Base-by-base conservation (phyloP, 2,797 vertebrate genomes). In the Telmatherina bonti region DNA sequence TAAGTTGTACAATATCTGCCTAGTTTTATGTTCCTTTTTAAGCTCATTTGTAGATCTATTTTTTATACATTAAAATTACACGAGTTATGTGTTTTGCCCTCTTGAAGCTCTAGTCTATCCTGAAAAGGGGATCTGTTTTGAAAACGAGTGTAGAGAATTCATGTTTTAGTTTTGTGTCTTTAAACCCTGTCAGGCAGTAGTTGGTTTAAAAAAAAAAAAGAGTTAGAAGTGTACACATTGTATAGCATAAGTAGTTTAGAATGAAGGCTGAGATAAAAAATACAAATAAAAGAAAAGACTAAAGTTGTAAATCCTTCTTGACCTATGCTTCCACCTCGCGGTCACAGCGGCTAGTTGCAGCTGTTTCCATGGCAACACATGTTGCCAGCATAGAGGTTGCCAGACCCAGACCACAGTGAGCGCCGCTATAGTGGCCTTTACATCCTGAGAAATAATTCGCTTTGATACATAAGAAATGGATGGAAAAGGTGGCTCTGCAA, bases 311-410 rank as follows among this genome's bases (percentile, higher is more conserved):
- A 15, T 38, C 13, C 24, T 52, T 52, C 13, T 18, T 18, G 13
- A 1, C 6, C 0, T 27, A 0, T 74, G 66, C 57, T 45, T 78
- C 86, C 89, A 30, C 53, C 87, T 62, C 0, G 67, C 4, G 89
- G 85, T 5, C 13, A 8, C 1, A 9, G 22, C 0, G 0, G 0
- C 54, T 11, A 38, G 13, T 9, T 15, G 31, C 56, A 33, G 7
- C 15, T 31, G 92, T 93, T 85, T 65, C 88, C 68, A 84, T 79
- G 36, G 88, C 57, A 87, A 91, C 90, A 7, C 7, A 1, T 22
- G 12, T 47, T 38, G 16, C 9, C 10, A 9, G 59, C 20, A n/a
- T n/a, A n/a, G n/a, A n/a, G n/a, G n/a, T n/a, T n/a, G n/a, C n/a
- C n/a, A n/a, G n/a, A n/a, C n/a, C n/a, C n/a, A n/a, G n/a, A n/a